Evolutionary conservation across 2,888 invertebrate species (phyloP), one percentile per base, ranked within the genome.

Genomic region (Heliconius sara): DNA sequence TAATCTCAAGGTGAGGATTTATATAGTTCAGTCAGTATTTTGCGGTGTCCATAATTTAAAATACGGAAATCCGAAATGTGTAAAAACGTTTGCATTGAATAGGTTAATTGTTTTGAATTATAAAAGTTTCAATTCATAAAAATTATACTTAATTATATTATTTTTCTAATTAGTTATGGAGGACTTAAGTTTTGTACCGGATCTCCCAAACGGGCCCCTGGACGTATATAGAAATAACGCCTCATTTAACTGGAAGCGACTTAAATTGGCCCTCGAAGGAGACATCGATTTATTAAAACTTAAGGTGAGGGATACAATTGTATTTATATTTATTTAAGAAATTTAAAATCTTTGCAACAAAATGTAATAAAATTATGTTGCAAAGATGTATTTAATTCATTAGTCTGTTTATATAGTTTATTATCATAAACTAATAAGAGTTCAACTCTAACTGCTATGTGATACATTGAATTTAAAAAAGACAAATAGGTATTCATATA

Each of bases 211-310:
- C 72, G 98, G 98, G 80, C 98, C 98, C 12, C 93, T 99, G 84
- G 97, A 98, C 88, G 91, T 87, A 1, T 99, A 98, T 90, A 96
- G 99, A 84, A 97, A 96, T 84, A 96, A 96, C 83, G 97, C 98
- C 1, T 96, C 97, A 25, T 99, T 99, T 87, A 96, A 98, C 89
- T 99, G 98, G 98, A 98, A 98, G 91, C 96, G 96, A 82, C 95
- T 99, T 91, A 97, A 97, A 88, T 88, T 98, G 68, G 96, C 97
- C 77, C 94, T 99, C 81, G 98, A 98, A 89, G 97, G 97, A 83
- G 97, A 97, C 87, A 90, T 95, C 77, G 97, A 97, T 75, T 93
- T 96, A 82, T 91, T 98, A 57, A 96, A 96, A 89, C 96, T 97
- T 81, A 98, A 98, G 96, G 99, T 98, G 91, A 92, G 89, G 84